A percentile compares a stretch with the other conserved stretches of the same genome.
Evolutionary conservation across 2,113 vertebrate species (phyloP).

Genomic region (Heterotilapia buettikoferi): DNA sequence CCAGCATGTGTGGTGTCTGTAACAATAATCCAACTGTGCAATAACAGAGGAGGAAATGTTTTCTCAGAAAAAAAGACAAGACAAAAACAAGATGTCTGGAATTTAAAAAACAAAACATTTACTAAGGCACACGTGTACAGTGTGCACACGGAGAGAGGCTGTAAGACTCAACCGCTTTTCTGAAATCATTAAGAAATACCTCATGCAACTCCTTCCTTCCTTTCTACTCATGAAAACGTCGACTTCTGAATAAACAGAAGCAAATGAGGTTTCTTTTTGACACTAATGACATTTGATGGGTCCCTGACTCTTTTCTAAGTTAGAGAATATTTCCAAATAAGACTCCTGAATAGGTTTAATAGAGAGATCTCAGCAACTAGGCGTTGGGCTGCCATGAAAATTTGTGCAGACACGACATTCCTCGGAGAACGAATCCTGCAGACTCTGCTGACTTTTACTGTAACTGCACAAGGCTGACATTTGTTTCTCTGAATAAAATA

Average conservation of each 20-base stretch:
- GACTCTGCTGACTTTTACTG: rapidly evolving
- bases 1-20: background rate
- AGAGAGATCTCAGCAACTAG: background rate
- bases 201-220: background rate
- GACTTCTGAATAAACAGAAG: background rate
- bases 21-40: constrained; percentile 10
- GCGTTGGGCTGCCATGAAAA: rapidly evolving
- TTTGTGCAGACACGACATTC: background rate
- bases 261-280: background rate
- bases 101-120: background rate
- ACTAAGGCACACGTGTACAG: background rate
- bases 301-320: background rate
- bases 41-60: background rate
- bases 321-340: background rate
- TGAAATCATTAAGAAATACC: background rate
- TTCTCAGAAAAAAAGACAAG: background rate
- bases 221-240: background rate
- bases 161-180: background rate
- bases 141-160: background rate
- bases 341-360: background rate
- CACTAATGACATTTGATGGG: background rate
- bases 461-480: background rate
- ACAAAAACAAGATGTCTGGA: background rate
- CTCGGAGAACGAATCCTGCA: rapidly evolving
- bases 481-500: background rate